Evolutionary conservation across 2,113 vertebrate genomes (phyloP).

Genomic region (Oxyura jamaicensis): DNA sequence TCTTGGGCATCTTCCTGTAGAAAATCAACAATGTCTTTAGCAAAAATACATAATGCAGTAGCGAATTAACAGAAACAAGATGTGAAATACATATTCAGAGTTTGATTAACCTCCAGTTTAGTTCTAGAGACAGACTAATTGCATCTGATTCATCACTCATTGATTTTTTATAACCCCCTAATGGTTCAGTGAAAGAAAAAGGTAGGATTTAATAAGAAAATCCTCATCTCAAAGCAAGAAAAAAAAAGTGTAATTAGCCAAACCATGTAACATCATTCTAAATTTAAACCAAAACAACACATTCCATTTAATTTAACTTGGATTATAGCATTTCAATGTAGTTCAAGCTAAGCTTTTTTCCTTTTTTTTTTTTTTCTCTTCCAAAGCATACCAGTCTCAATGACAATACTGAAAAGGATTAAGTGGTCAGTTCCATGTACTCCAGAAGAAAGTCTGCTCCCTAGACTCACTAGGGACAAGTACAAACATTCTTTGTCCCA

Average conservation of each 20-base stretch:
- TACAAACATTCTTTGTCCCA: not conserved
- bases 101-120: conserved; percentile 57
- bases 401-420: not conserved
- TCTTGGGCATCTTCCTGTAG: conserved; percentile 84
- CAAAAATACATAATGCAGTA: conserved; percentile 38
- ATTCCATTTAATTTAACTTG: not conserved
- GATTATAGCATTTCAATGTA: not conserved
- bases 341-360: not conserved
- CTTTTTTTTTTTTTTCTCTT: not conserved
- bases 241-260: conserved; percentile 42
- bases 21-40: conserved; percentile 61
- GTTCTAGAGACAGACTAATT: conserved; percentile 60
- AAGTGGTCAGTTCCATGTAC: not conserved
- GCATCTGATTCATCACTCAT: conserved; percentile 31
- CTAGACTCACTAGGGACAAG: not conserved
- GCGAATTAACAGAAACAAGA: conserved; percentile 58
- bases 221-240: conserved; percentile 1
- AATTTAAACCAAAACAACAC: conserved; percentile 32
- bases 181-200: conserved; percentile 35
- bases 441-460: not conserved
- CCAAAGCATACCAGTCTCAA: not conserved
- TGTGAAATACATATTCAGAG: conserved; percentile 49
- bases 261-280: not conserved
- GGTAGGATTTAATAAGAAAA: conserved; percentile 30
- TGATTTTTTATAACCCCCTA: conserved; percentile 62